These are phyloP conservation scores for Furcifer pardalis DNA, from an alignment of 2,797 vertebrate species.

Conservation along the genomic window DNA sequence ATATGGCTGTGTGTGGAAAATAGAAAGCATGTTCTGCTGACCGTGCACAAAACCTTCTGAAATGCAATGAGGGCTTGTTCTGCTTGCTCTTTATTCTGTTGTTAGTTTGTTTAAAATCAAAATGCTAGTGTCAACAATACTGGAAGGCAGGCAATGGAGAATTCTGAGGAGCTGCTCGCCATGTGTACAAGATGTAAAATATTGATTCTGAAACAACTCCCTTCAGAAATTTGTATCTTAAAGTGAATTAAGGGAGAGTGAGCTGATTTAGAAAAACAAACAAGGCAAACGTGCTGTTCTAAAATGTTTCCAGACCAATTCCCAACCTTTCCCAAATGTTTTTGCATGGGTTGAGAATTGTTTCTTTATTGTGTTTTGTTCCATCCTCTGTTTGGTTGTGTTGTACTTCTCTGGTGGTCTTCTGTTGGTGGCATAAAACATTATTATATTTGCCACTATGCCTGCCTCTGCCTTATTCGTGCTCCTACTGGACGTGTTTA, in stretches of 20 bases:
- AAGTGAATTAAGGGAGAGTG: slow-evolving; percentile 55
- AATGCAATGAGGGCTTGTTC: neutral
- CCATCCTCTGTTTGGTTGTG: slow-evolving; percentile 47
- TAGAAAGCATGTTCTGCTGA: neutral
- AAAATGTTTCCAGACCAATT: slow-evolving; percentile 54
- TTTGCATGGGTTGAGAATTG: slow-evolving; percentile 41
- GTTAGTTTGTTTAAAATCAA: slow-evolving; percentile 38
- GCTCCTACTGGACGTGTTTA: slow-evolving; percentile 31
- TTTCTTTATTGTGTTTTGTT: slow-evolving; percentile 53
- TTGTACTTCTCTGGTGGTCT: slow-evolving; percentile 59
- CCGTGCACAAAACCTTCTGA: slow-evolving; percentile 2
- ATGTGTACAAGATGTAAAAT: slow-evolving; percentile 33
- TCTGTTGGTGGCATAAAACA: slow-evolving; percentile 43
- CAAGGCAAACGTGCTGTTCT: slow-evolving; percentile 47
- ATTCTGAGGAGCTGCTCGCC: slow-evolving; percentile 11
- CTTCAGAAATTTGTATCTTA: slow-evolving; percentile 54
- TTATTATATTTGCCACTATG: slow-evolving; percentile 12
- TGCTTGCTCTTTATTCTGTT: slow-evolving; percentile 9
- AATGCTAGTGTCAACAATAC: slow-evolving; percentile 23
- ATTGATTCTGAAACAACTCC: slow-evolving; percentile 46
- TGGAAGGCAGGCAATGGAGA: slow-evolving; percentile 9
- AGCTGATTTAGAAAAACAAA: slow-evolving; percentile 66
- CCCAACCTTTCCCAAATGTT: slow-evolving; percentile 57
- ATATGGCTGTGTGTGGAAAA: neutral
- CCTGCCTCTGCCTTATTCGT: slow-evolving; percentile 31